phyloP scores from a whole-genome alignment of 2,113 vertebrate genomes.

The Ia io region DNA sequence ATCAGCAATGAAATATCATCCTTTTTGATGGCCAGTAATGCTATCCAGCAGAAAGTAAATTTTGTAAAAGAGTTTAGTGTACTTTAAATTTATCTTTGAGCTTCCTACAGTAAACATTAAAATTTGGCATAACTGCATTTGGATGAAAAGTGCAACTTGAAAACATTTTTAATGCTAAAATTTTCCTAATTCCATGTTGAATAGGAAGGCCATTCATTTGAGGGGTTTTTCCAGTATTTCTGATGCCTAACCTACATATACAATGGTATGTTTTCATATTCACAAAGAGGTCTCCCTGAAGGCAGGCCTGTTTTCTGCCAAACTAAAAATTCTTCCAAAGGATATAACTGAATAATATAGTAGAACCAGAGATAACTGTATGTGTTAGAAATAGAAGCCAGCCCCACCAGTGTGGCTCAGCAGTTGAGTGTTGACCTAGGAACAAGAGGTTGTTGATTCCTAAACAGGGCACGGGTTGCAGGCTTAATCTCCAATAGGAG shows the following conservation, averaged over 20 bases:
- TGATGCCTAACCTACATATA: neutral
- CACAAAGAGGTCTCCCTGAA: neutral
- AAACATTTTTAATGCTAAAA: neutral
- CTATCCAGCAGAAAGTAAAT: slow-evolving; percentile 49
- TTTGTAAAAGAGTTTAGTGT: neutral
- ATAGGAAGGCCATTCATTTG: neutral
- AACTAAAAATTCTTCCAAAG: neutral
- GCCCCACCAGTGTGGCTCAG: too few relatives aligned
- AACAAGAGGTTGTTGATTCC: too few relatives aligned
- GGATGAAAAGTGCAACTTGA: accelerated
- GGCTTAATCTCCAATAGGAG: too few relatives aligned
- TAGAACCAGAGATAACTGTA: neutral
- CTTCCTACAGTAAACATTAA: slow-evolving; percentile 1
- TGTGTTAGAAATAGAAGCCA: neutral
- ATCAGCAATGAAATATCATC: slow-evolving; percentile 28
- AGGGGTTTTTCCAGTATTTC: neutral
- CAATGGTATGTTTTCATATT: neutral
- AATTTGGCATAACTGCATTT: slow-evolving; percentile 6
- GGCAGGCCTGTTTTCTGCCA: neutral
- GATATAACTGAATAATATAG: neutral
- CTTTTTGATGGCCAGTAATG: neutral
- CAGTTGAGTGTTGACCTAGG: too few relatives aligned
- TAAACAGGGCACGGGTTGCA: too few relatives aligned
- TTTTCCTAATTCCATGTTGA: neutral
- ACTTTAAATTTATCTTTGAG: slow-evolving; percentile 18